Conservation (phyloP, 1,140 invertebrate species). For the Campoletis sonorensis region DNA sequence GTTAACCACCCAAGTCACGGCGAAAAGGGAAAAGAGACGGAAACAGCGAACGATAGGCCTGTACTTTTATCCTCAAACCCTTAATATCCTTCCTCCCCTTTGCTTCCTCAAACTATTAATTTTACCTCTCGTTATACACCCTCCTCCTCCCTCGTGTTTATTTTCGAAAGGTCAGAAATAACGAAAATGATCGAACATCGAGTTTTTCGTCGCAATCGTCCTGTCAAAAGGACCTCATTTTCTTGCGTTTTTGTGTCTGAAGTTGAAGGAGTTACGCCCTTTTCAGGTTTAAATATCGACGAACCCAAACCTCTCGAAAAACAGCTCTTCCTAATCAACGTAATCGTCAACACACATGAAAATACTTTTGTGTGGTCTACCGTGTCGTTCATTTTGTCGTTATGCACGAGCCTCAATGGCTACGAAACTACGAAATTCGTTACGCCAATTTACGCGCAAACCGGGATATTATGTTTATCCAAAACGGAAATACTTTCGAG, state of each 20-base stretch:
- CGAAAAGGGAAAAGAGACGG: background rate
- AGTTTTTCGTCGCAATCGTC: background rate
- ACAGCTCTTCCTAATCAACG: background rate
- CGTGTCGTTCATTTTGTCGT: slow-evolving; percentile 14
- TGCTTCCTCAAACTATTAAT: slow-evolving; percentile 1
- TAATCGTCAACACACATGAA: background rate
- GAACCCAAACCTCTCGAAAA: background rate
- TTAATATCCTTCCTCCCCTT: background rate
- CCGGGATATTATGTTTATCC: background rate
- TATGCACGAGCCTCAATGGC: background rate
- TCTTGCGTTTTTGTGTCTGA: no score
- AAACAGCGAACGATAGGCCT: background rate
- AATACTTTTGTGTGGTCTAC: slow-evolving; percentile 11
- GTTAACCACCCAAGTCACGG: background rate
- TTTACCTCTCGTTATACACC: slow-evolving; percentile 22
- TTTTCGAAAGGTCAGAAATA: slow-evolving; percentile 13
- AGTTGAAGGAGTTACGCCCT: background rate
- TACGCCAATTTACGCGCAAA: slow-evolving; percentile 30
- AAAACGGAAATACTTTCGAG: slow-evolving; percentile 14
- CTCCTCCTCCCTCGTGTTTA: background rate
- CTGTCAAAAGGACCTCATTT: no score
- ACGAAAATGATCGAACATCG: background rate
- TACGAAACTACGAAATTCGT: slow-evolving; percentile 10
- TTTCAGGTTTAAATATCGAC: no score
- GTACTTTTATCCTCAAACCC: slow-evolving; percentile 21